Evolutionary conservation across 2,888 invertebrate species (phyloP), one percentile per base, ranked within the genome.

Genomic region (Hoplodrina blanda): DNA sequence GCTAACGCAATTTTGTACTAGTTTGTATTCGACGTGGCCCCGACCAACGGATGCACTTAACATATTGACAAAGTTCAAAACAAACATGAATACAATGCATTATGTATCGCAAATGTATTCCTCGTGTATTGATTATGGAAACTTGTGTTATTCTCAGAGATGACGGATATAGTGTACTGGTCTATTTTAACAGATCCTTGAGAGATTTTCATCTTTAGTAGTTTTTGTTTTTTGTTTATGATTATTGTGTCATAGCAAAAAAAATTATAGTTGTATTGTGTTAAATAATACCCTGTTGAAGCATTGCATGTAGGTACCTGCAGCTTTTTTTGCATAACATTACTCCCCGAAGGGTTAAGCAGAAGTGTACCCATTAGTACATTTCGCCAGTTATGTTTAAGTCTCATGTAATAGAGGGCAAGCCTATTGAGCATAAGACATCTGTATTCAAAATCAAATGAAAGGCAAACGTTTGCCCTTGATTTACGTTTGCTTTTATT

Each of bases 61-160:
- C 70, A 72, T 83, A 78, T 83, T 78, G 81, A 78, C 76, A 76
- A 78, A 83, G 78, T 83, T 83, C 59, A 83, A 76, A 68, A 78
- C 81, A 76, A 65, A 71, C 66, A 72, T 66, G 73, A 73, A 65
- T 53, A 78, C 54, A 69, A 71, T 80, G 61, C 71, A 62, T 75
- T 71, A 71, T 76, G 54, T 67, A 69, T 77, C 63, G 68, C 55
- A 37, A 81, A 84, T 78, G 53, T 74, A 60, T 78, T 72, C 63
- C 66, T 56, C 49, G 61, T 52, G 55, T 62, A 67, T 64, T 37
- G 72, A 61, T 52, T 66, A 54, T 52, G 52, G 61, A 64, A 59
- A 67, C 62, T 56, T 63, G 69, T 56, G 52, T 67, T 75, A 56
- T 76, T 75, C 15, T 37, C 19, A 41, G 50, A 75, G 46, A 62